Base-by-base conservation (phyloP, 2,113 vertebrate species). In the Pomatorhinus ruficollis region DNA sequence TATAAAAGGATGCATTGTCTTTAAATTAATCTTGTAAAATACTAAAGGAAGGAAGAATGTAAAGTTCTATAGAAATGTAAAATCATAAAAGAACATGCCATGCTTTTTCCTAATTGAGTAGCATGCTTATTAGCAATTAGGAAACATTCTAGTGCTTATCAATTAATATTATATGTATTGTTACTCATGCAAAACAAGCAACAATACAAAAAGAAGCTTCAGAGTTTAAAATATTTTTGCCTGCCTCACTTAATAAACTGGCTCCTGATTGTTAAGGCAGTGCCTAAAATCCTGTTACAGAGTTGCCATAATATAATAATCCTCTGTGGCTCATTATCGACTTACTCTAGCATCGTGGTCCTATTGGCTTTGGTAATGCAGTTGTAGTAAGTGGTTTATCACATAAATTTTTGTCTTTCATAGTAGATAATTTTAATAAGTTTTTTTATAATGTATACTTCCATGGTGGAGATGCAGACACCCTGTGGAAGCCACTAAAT, bases 221-320 rank as follows among this genome's bases (percentile, higher is more conserved):
- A 44, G 12, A 37, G 8, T 49, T 68, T 57, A 52, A 77, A 97
- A 81, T 3, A 68, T 56, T 82, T 88, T 21, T 47, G 11, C 25
- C 20, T 78, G 12, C 27, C 86, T 57, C 11, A 25, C 69, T 60
- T 83, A 86, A 80, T 64, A 65, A 53, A 33, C 35, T 68, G 11
- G 21, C 28, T 64, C 25, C 72, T 27, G 17, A 76, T 49, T 65
- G 19, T 95, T 93, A 97, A 87, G 69, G 57, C 49, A 91, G 12
- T 79, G n/a, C n/a, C 69, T 95, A 95, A 97, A 96, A 88, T 90
- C 53, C n/a, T 94, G 10, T 59, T 94, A 64, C 11, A 82, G 40
- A 74, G 44, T 79, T 96, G 31, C 14, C 60, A 61, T 91, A 87
- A 80, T 90, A 96, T 49, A 42, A 89, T 93, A 49, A 94, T 66